Evolutionary conservation across 1,140 invertebrate species (phyloP).

Genomic region (Drosophila tani): DNA sequence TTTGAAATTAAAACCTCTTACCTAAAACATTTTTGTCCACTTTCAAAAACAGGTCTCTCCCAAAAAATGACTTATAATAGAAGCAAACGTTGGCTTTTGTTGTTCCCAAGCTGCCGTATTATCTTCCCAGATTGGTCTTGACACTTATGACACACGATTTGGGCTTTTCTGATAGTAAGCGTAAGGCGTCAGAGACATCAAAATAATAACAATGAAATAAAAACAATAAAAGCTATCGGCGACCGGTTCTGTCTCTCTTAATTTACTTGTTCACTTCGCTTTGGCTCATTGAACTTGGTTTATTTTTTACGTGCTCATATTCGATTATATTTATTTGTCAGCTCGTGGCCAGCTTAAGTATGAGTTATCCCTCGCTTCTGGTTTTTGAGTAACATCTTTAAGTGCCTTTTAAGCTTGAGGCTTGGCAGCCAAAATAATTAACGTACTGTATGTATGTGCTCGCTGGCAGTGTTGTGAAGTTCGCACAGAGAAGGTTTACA

Average conservation of each 20-base stretch:
- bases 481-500: too few species aligned
- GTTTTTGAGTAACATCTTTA: background rate
- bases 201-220: conserved; percentile 15
- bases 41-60: conserved; percentile 1
- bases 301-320: conserved; percentile 11
- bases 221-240: conserved; percentile 18
- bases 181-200: conserved; percentile 10
- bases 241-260: conserved; percentile 33
- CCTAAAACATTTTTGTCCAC: background rate
- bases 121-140: conserved; percentile 31
- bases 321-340: conserved; percentile 11
- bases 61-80: background rate
- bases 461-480: background rate
- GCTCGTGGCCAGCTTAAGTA: background rate
- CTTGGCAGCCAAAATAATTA: background rate
- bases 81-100: conserved; percentile 23
- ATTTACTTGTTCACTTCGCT: conserved; percentile 16
- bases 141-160: conserved; percentile 35
- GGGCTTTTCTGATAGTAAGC: conserved; percentile 35
- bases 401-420: conserved; percentile 5
- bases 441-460: background rate
- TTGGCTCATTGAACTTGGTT: conserved; percentile 39
- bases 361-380: conserved; percentile 1
- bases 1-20: background rate
- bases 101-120: conserved; percentile 5